phyloP scores from a whole-genome alignment of 1,140 invertebrate genomes.

The Nasonia giraulti region DNA sequence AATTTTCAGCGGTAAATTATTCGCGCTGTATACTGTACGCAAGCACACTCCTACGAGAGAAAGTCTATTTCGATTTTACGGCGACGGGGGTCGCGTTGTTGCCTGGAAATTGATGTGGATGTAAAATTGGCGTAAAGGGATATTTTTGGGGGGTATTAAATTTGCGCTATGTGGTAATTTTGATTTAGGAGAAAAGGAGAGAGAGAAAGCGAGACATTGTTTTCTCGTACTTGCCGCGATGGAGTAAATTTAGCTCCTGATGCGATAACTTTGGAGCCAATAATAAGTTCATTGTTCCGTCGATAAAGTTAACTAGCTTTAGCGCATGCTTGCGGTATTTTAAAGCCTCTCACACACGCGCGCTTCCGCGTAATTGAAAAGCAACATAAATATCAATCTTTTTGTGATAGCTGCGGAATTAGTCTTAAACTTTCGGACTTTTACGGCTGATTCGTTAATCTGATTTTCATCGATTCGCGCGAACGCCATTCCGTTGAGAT shows the following conservation, averaged over 20 bases:
- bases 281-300: background rate
- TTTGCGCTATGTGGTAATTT: background rate
- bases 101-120: background rate
- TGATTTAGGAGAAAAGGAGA: background rate
- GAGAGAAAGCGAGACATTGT: no score
- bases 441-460: background rate
- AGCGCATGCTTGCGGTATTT: background rate
- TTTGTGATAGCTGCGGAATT: background rate
- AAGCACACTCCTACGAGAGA: slow-evolving; percentile 8
- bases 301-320: background rate
- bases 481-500: background rate
- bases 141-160: background rate
- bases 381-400: background rate
- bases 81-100: background rate
- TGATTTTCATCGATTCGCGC: background rate
- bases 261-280: background rate
- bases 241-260: background rate
- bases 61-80: slow-evolving; percentile 43
- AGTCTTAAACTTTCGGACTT: background rate
- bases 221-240: no score
- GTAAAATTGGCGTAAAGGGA: slow-evolving; percentile 6
- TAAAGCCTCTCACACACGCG: background rate
- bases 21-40: background rate
- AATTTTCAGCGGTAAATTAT: slow-evolving; percentile 38
- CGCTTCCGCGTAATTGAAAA: background rate